A percentile compares a stretch with the other conserved stretches of the same genome.
These are phyloP conservation scores for Carollia perspicillata DNA, from an alignment of 2,113 vertebrate genomes.

Conservation along the genomic window DNA sequence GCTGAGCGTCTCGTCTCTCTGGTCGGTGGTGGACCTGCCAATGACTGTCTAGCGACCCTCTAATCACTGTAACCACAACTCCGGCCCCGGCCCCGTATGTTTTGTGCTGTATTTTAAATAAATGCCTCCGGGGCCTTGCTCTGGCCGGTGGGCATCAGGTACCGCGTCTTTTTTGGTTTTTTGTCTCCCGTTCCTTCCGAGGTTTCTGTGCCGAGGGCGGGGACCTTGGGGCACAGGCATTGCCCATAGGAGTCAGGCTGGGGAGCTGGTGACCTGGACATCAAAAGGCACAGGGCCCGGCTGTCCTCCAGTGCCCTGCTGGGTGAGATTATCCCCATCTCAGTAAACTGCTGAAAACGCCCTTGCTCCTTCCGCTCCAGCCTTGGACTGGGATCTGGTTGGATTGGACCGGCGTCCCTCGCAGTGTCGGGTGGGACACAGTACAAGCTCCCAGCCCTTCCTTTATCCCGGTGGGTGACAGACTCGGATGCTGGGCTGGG, in stretches of 20 bases:
- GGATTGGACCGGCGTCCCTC: no score
- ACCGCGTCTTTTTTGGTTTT: constrained; percentile 75
- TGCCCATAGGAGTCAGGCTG: not conserved
- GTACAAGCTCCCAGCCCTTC: not conserved
- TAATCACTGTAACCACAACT: constrained; percentile 75
- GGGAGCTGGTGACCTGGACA: not conserved
- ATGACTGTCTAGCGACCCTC: constrained; percentile 71
- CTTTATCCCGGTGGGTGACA: rapidly evolving
- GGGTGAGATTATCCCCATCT: not conserved
- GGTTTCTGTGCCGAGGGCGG: not conserved
- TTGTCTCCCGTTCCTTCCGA: constrained; percentile 9
- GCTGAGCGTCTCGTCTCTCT: not conserved
- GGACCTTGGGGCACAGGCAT: not conserved
- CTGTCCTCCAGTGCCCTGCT: rapidly evolving
- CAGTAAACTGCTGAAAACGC: not conserved
- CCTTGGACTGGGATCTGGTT: no score
- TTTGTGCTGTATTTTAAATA: constrained; percentile 80
- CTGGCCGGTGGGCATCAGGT: constrained; percentile 61
- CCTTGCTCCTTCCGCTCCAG: not conserved
- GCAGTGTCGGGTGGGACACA: rapidly evolving
- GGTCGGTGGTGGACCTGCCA: constrained; percentile 65
- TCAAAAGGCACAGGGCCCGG: not conserved
- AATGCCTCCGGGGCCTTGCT: constrained; percentile 79
- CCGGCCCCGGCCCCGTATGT: constrained; percentile 54
- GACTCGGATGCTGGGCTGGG: not conserved